Base-by-base conservation (phyloP, 2,797 vertebrate species). In the Martes flavigula region DNA sequence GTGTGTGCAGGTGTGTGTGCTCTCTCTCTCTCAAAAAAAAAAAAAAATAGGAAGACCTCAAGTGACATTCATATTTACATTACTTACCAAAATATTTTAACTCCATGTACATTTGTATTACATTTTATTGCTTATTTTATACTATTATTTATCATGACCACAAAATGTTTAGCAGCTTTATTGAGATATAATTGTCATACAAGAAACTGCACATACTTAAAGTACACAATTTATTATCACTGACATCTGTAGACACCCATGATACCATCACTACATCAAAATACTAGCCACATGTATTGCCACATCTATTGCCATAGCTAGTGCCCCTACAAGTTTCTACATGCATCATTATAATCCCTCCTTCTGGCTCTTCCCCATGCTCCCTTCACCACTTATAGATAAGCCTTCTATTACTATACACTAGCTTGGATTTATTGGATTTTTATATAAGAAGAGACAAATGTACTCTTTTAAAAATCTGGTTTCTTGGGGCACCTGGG, bases 31-130 rank as follows among this genome's bases (percentile, higher is more conserved):
- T 17, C 15, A 7, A 17, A 66, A 66, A 66, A 66, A 90, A 96
- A n/a, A 25, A 89, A 51, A 51, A 51, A 51, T n/a, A 51, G 27
- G 70, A 78, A 48, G 68, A 72, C 20, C 90, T 86, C 43, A 92
- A 64, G 77, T 75, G 38, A 35, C 27, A 43, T 85, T 94, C 56
- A 48, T 1, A 73, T 93, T 92, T 85, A 83, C 5, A 35, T 23
- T 82, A 58, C 21, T 87, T 60, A 93, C 21, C 30, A 64, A 70
- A 92, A 72, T 73, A 1, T 88, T 96, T 92, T 88, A 95, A 96
- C 3, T 94, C 77, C 60, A 56, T 43, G 5, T 88, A 43, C 13
- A 15, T 40, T 82, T 90, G 40, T 66, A 51, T 62, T 81, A 82
- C 4, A 23, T 75, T 93, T 73, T 92, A 83, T 79, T 82, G 58